Evolutionary conservation across 2,888 invertebrate genomes (phyloP).

Genomic region (Marronus borbonicus): DNA sequence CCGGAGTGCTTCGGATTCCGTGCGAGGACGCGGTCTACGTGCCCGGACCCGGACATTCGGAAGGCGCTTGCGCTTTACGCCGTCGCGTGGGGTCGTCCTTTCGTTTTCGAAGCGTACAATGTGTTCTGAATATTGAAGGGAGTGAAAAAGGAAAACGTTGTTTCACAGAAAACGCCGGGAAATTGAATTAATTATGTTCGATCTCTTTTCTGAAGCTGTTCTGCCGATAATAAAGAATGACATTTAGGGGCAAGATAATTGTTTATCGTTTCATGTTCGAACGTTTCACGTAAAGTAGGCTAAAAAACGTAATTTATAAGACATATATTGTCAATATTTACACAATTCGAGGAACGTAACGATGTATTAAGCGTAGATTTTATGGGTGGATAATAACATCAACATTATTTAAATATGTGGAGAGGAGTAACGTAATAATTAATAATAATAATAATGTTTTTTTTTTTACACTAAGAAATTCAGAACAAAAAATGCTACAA

Average conservation of each 20-base stretch:
- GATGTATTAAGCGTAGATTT: no score
- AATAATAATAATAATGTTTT: no score
- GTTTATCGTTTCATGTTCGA: background rate
- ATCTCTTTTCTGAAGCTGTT: background rate
- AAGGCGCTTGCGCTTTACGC: constrained; percentile 60
- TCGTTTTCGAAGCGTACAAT: constrained; percentile 23
- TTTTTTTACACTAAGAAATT: no score
- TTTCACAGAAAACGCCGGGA: constrained; percentile 20
- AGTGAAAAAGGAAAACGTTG: background rate
- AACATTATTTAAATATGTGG: no score
- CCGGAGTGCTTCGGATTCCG: constrained; percentile 54
- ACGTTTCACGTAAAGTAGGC: no score
- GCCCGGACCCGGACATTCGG: constrained; percentile 66
- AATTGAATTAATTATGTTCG: background rate
- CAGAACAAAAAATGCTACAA: no score
- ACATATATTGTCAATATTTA: no score
- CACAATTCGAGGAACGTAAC: no score
- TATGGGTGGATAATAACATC: no score
- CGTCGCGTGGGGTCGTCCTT: constrained; percentile 12
- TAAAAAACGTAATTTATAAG: no score
- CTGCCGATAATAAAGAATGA: background rate
- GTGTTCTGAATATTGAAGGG: background rate
- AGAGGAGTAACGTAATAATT: no score
- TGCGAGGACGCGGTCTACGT: constrained; percentile 43
- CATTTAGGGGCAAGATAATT: background rate